Base-by-base conservation (phyloP, 2,113 vertebrate species). In the Litocranius walleri region DNA sequence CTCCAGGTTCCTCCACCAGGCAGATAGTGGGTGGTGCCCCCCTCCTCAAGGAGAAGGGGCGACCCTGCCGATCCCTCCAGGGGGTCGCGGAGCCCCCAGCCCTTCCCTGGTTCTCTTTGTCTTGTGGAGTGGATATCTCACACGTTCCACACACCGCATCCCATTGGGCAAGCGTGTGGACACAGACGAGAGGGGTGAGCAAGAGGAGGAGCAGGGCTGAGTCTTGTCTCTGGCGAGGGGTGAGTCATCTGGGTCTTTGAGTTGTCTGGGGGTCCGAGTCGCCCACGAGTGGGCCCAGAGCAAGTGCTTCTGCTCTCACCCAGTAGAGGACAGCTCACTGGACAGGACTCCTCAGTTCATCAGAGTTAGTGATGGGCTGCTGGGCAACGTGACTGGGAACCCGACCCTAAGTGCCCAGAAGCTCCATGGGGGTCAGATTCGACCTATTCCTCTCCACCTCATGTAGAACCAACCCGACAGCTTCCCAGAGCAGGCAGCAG, bases 121-220 rank as follows among this genome's bases (percentile, higher is more conserved):
- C 33, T 21, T 17, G 21, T 19, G 4, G 64, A 3, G 1, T 25
- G 40, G n/a, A 15, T n/a, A 7, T 11, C 6, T n/a, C 88, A 15
- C 10, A 0, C 0, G 2, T 27, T 61, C 30, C 11, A 30, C 33
- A 23, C 13, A 40, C 45, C 3, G 3, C 19, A 3, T 25, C 19
- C 48, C 36, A 6, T 3, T 0, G 9, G 29, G 19, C 43, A 45
- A 27, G 16, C 13, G 9, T 9, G 12, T 33, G n/a, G 6, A 17
- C 36, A 11, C 36, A 17, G 80, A 14, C 33, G 14, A 62, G 61
- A 21, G 17, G 12, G 5, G 17, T 15, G 1, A 12, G n/a, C 3
- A 1, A 59, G 43, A 33, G 14, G 13, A 57, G 7, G n/a, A 29
- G 5, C 6, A 3, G 10, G 48, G 7, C 9, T 3, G 3, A 12